Evolutionary conservation across 2,113 vertebrate genomes (phyloP).

Genomic region (Pollimyrus isidori): DNA sequence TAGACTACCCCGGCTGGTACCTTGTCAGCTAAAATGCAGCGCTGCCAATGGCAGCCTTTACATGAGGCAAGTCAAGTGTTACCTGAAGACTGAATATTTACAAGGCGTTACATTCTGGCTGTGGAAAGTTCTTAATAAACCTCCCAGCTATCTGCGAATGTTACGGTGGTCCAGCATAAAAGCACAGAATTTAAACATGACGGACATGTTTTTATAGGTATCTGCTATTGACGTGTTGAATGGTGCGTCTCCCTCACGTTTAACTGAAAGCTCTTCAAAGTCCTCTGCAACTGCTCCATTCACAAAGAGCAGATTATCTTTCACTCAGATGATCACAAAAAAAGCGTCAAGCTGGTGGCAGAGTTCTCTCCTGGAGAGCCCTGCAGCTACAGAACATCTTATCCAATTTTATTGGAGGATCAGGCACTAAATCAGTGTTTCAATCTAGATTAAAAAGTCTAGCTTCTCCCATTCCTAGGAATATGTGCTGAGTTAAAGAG

Average conservation of each 20-base stretch:
- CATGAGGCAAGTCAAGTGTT: neutral
- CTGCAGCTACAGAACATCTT: neutral
- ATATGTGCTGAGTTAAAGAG: neutral
- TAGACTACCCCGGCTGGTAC: neutral
- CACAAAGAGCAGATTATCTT: constrained; percentile 9
- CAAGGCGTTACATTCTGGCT: neutral
- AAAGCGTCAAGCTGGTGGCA: neutral
- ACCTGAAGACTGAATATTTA: neutral
- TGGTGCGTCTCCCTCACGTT: neutral
- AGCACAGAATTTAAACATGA: neutral
- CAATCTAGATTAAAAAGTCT: constrained; percentile 1
- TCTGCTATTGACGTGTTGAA: neutral
- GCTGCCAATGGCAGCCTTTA: neutral
- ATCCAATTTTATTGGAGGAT: constrained; percentile 6
- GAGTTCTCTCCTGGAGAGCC: neutral
- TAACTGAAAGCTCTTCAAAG: neutral
- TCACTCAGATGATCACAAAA: constrained; percentile 2
- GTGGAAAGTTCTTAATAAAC: neutral
- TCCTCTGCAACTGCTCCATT: neutral
- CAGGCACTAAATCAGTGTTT: constrained; percentile 12
- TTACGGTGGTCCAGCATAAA: neutral
- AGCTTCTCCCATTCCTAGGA: constrained; percentile 1
- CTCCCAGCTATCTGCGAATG: neutral
- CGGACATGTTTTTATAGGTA: neutral
- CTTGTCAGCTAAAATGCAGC: neutral